Evolutionary conservation across 2,888 invertebrate genomes (phyloP).

Genomic region (Cremastinae sp.): DNA sequence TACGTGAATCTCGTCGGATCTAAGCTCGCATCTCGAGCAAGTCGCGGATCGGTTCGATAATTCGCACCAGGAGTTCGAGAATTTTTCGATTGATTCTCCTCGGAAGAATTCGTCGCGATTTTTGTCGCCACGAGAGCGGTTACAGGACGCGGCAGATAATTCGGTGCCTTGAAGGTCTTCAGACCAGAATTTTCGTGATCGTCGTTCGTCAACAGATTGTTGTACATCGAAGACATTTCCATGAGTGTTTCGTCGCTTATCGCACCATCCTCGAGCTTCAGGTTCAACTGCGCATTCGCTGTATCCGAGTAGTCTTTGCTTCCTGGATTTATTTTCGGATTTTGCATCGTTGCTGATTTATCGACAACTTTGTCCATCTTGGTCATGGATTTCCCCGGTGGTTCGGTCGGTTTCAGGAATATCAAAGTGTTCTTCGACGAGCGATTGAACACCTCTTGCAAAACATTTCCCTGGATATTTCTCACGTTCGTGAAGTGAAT

Average conservation of each 20-base stretch:
- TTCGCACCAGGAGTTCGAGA: not conserved
- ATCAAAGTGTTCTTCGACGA: constrained; percentile 65
- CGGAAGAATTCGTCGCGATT: constrained; percentile 4
- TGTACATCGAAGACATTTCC: constrained; percentile 70
- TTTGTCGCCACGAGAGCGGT: constrained; percentile 35
- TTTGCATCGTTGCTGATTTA: constrained; percentile 14
- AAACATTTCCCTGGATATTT: constrained; percentile 59
- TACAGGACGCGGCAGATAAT: constrained; percentile 1
- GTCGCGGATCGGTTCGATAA: not conserved
- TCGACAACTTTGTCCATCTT: constrained; percentile 45
- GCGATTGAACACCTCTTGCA: constrained; percentile 65
- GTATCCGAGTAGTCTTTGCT: constrained; percentile 33
- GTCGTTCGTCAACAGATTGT: constrained; percentile 61
- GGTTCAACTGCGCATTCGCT: constrained; percentile 35
- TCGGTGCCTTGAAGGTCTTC: constrained; percentile 13
- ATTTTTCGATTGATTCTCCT: constrained; percentile 6
- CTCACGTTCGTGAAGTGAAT: constrained; percentile 60
- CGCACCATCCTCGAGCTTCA: constrained; percentile 63
- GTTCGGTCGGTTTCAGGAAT: constrained; percentile 65
- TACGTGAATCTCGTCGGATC: constrained; percentile 15
- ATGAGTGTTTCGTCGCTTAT: constrained; percentile 67
- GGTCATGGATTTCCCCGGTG: constrained; percentile 42
- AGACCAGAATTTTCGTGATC: constrained; percentile 22
- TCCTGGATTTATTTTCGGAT: constrained; percentile 23
- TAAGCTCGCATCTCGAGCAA: too few relatives aligned